A percentile compares a stretch with the other conserved stretches of the same genome.
Evolutionary conservation across 1,140 invertebrate species (phyloP).

Genomic region (Pantala flavescens): DNA sequence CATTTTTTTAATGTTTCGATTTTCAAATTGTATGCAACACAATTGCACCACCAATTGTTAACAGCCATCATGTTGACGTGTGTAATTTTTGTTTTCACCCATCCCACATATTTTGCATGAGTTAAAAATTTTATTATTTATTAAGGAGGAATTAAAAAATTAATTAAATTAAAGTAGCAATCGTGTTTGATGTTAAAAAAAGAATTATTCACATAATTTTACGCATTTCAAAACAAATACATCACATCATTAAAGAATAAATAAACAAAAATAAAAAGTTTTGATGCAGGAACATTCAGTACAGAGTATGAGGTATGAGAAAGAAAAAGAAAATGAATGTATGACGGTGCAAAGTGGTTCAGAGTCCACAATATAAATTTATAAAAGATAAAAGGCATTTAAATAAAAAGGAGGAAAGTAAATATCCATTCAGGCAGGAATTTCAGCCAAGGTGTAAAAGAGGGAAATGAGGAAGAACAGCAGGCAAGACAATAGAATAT

Average conservation of each 20-base stretch:
- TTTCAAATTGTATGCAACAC: neutral
- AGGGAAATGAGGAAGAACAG: neutral
- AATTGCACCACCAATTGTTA: neutral
- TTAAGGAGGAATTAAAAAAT: neutral
- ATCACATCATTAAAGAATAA: neutral
- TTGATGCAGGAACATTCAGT: constrained; percentile 9
- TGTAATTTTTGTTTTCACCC: neutral
- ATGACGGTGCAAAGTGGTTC: neutral
- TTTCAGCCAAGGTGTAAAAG: neutral
- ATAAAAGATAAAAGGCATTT: neutral
- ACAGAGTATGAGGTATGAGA: neutral
- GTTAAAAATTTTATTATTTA: neutral
- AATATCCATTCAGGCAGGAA: neutral
- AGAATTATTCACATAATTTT: neutral
- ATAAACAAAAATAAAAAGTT: neutral
- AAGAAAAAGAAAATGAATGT: neutral
- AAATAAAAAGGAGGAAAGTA: neutral
- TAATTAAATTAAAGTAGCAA: neutral
- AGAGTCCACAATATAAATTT: neutral
- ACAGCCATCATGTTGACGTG: neutral
- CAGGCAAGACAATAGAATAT: neutral
- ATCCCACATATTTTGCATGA: neutral
- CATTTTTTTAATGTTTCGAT: neutral
- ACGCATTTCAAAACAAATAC: neutral
- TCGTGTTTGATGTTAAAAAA: neutral